These are phyloP conservation scores for Cheilosia soror DNA, from an alignment of 2,888 invertebrate species.

Conservation along the genomic window DNA sequence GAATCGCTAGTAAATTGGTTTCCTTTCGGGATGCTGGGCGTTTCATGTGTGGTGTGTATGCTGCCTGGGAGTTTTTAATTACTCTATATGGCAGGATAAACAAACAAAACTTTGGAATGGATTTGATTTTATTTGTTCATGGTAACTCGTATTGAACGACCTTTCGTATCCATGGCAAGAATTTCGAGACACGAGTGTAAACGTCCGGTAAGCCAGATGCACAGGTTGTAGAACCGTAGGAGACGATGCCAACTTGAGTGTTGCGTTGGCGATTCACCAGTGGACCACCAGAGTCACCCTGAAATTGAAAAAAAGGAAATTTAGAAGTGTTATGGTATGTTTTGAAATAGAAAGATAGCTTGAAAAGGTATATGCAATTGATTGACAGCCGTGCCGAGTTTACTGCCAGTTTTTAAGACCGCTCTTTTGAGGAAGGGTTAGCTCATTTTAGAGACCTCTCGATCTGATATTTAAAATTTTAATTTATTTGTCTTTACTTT, in stretches of 20 bases:
- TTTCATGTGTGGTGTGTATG: slow-evolving; percentile 24
- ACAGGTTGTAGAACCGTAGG: slow-evolving; percentile 81
- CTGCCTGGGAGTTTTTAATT: slow-evolving; percentile 58
- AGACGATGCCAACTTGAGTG: slow-evolving; percentile 81
- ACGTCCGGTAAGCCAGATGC: slow-evolving; percentile 82
- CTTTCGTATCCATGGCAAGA: slow-evolving; percentile 80
- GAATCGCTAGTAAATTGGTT: slow-evolving; percentile 72
- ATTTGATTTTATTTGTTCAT: slow-evolving; percentile 73
- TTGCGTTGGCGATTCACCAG: slow-evolving; percentile 78
- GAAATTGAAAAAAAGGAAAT: slow-evolving; percentile 37
- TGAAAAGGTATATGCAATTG: too few species aligned
- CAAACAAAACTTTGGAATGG: slow-evolving; percentile 58
- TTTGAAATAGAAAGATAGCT: too few species aligned
- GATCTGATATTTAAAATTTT: too few species aligned
- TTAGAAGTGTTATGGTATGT: not conserved
- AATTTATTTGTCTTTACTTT: too few species aligned
- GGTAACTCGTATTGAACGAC: slow-evolving; percentile 76
- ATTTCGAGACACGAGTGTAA: slow-evolving; percentile 82
- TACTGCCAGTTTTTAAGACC: too few species aligned
- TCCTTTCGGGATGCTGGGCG: slow-evolving; percentile 45
- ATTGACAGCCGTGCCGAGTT: too few species aligned
- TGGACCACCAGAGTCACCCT: slow-evolving; percentile 84
- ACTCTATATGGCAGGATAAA: slow-evolving; percentile 32
- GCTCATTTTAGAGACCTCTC: too few species aligned
- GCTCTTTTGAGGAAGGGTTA: too few species aligned